A percentile compares a stretch with the other conserved stretches of the same genome.
These are phyloP conservation scores for Keiferia lycopersicella DNA, from an alignment of 2,888 invertebrate genomes.

Conservation along the genomic window DNA sequence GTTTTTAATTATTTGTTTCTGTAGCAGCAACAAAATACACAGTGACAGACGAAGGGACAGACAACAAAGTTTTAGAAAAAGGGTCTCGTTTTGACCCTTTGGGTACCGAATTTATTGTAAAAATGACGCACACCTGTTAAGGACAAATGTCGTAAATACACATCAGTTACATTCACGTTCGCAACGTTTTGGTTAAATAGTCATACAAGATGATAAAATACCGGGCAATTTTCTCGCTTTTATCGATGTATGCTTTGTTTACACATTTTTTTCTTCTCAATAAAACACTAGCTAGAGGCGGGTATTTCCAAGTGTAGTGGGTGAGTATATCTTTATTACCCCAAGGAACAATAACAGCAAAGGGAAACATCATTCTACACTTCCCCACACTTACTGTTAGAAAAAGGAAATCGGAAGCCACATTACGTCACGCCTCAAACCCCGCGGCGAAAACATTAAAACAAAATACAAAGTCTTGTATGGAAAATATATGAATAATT, in stretches of 20 bases:
- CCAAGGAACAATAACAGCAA: conserved; percentile 53
- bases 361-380: conserved; percentile 56
- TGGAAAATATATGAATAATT: conserved; percentile 30
- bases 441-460: conserved; percentile 45
- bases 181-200: too few species aligned
- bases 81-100: too few species aligned
- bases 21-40: too few species aligned
- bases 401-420: conserved; percentile 45
- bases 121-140: too few species aligned
- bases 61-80: too few species aligned
- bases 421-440: conserved; percentile 40
- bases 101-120: too few species aligned
- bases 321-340: conserved; percentile 45
- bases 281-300: conserved; percentile 8
- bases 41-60: too few species aligned
- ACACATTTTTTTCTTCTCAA: not conserved
- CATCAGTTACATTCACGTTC: too few species aligned
- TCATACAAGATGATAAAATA: too few species aligned
- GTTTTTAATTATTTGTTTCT: too few species aligned
- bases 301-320: conserved; percentile 8
- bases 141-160: too few species aligned
- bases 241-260: conserved; percentile 1
- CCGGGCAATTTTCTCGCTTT: not conserved
- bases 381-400: conserved; percentile 49
- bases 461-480: conserved; percentile 32